Base-by-base conservation (phyloP, 2,888 invertebrate genomes). In the Mactromeris polynyma region DNA sequence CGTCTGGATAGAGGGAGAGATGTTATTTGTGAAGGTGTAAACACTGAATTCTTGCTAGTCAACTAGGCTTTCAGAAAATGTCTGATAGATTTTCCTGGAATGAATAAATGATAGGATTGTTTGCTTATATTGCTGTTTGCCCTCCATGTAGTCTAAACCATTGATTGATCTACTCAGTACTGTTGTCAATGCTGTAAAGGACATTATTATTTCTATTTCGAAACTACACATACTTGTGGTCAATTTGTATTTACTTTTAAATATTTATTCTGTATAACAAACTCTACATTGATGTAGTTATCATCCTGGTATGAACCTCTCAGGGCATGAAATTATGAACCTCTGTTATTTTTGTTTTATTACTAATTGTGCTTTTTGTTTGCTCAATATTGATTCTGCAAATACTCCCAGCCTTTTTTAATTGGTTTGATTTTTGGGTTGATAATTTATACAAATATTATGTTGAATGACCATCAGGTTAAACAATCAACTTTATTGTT, bases 1-100 rank as follows among this genome's bases (percentile, higher is more conserved):
- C 2, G 64, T 85, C 64, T 73, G 54, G 51, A 38, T 11, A 31
- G 17, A 69, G 69, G 14, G 14, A 19, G 11, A 38, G 46, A 58
- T 17, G 64, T 79, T 83, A 87, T 83, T 87, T 78, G 69, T 40
- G 54, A 78, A 87, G 79, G 87, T 87, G 87, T 83, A 79, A 87
- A 83, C 58, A 73, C 40, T 11, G 33, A 64, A 87, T 87, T 83
- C 83, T 83, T 46, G n/a, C 79, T 51, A 87, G 83, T 83, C 87
- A 83, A 82, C 58, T 54, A 40, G 82, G 73, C 86, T 86, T 86
- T 82, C 51, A 77, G 38, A 31, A 36, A 54, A 82, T 87, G 82
- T 82, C 83, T 51, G 73, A 73, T 36, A 82, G 73, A 46, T 83
- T 83, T 83, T 21, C 42, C n/a, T 21, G 31, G 73, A 83, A 82